Evolutionary conservation across 92 coral and sea anemone species (phyloP), one percentile per base, ranked within the genome.

Genomic region (Blastomussa wellsi): DNA sequence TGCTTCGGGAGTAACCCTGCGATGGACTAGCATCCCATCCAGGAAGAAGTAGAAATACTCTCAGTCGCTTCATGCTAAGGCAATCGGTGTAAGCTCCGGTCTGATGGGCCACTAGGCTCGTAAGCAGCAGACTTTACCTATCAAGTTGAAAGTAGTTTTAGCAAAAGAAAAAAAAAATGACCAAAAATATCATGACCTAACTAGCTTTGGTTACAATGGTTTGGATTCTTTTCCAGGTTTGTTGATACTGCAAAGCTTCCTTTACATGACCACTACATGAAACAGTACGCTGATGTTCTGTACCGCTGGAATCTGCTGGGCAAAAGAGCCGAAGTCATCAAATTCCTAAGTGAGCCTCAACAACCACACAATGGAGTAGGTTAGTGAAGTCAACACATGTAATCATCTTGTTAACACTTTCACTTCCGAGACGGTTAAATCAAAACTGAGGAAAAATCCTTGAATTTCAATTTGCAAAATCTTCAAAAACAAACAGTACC

Each of bases 301-400:
- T 93, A 96, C 76, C 93, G 95, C 49, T 96, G 99, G 96, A 87
- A 91, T 78, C 93, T 96, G 51, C 91, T 95, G 38, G 92, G 89
- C 87, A 93, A 92, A 72, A 88, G 99, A 80, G 96, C 91, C 0
- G 99, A 96, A 75, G 94, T 96, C 11, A 86, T 94, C 75, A 96
- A 93, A 79, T 95, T 89, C 75, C 81, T 96, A 13, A 91, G 95
- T 51, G 89, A 88, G 22, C 94, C 93, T 19, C 96, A 83, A 55
- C 92, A 78, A 48, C 88, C 93, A 37, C 92, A 93, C 79, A 90
- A 48, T 42, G 95, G 90, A 26, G 90, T 90, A 11, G 95, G 98
- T 94, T 37, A 39, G 94, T 77, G 26, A 53, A 2, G 24, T 62
- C 31, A n/a, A n/a, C n/a, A n/a, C n/a, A n/a, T n/a, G n/a, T n/a